Evolutionary conservation across 2,113 vertebrate genomes (phyloP).

Genomic region (Lipophrys pholis): DNA sequence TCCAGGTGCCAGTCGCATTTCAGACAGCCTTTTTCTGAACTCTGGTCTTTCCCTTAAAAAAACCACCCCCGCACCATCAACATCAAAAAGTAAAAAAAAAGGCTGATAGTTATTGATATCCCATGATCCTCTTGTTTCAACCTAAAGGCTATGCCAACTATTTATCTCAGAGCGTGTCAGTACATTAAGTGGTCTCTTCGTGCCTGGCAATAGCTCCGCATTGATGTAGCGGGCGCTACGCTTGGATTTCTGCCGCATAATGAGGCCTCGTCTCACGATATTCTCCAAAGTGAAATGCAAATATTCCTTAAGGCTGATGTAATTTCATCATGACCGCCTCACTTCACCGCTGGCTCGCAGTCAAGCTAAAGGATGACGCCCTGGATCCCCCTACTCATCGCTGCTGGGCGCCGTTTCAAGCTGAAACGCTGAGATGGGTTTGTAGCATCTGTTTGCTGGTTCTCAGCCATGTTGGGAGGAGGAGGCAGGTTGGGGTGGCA

Average conservation of each 20-base stretch:
- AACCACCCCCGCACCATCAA: constrained; percentile 33
- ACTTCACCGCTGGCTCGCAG: constrained; percentile 56
- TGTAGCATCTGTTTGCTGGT: constrained; percentile 10
- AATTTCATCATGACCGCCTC: constrained; percentile 71
- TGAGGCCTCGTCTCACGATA: constrained; percentile 71
- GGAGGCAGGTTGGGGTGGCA: background rate
- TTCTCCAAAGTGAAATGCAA: constrained; percentile 74
- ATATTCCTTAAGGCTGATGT: constrained; percentile 72
- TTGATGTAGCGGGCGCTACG: constrained; percentile 68
- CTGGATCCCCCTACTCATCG: constrained; percentile 10
- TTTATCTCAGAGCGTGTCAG: constrained; percentile 57
- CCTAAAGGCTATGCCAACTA: constrained; percentile 47
- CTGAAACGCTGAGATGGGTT: constrained; percentile 32
- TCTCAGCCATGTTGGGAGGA: constrained; percentile 1
- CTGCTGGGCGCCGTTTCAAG: constrained; percentile 52
- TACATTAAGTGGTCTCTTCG: constrained; percentile 45
- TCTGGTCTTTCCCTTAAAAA: constrained; percentile 31
- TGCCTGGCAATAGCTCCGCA: constrained; percentile 43
- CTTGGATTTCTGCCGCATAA: constrained; percentile 73
- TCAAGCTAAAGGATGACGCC: constrained; percentile 52
- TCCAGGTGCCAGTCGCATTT: too few relatives aligned
- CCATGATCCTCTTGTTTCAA: constrained; percentile 36
- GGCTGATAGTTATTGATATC: constrained; percentile 54
- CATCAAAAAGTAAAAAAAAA: constrained; percentile 3
- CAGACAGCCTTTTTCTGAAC: constrained; percentile 1